Evolutionary conservation across 2,113 vertebrate species (phyloP).

Genomic region (Pogonocichla stellata): DNA sequence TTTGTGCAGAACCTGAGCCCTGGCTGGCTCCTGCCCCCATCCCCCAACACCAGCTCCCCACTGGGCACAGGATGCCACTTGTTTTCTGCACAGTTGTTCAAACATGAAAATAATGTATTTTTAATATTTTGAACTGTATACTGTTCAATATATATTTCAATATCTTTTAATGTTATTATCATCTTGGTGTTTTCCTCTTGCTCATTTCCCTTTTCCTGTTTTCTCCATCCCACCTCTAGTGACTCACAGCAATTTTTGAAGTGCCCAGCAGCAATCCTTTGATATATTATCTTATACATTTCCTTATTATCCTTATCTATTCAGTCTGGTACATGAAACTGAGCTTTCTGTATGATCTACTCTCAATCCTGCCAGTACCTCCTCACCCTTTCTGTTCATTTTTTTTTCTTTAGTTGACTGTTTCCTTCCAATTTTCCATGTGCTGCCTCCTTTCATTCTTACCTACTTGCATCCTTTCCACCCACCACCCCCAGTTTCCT

Average conservation of each 20-base stretch:
- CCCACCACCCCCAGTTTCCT: conserved; percentile 42
- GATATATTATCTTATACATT: neutral
- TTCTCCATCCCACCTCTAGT: neutral
- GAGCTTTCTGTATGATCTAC: neutral
- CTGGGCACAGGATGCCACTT: neutral
- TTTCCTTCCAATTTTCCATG: conserved; percentile 4
- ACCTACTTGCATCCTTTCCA: neutral
- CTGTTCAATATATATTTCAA: neutral
- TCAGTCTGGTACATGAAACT: neutral
- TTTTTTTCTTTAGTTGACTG: neutral
- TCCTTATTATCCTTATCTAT: neutral
- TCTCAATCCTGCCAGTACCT: neutral
- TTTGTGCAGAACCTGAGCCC: neutral
- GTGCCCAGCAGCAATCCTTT: neutral
- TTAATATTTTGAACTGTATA: neutral
- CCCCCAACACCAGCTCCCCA: neutral
- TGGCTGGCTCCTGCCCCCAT: neutral
- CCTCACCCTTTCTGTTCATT: neutral
- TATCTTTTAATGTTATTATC: neutral
- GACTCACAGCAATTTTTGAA: neutral
- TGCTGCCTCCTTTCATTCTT: neutral
- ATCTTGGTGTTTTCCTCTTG: neutral
- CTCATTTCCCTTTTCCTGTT: neutral
- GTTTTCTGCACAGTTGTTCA: neutral
- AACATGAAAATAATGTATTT: neutral